A percentile compares a stretch with the other conserved stretches of the same genome.
Evolutionary conservation across 2,113 vertebrate genomes (phyloP).

Genomic region (Aepyceros melampus): DNA sequence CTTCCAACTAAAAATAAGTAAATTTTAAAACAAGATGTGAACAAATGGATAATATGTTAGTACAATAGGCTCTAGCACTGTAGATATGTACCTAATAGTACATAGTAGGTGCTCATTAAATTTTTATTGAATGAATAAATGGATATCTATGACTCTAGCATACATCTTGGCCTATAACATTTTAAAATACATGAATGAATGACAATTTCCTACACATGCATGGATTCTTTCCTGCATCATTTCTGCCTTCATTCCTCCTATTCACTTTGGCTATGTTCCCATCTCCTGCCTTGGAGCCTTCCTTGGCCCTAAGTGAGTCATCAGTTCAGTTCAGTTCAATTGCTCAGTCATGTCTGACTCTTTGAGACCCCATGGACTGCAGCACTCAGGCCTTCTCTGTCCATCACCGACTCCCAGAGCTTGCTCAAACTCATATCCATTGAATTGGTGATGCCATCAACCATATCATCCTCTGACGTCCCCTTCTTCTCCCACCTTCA

Average conservation of each 20-base stretch:
- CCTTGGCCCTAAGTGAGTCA: not conserved
- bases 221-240: not conserved
- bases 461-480: not conserved
- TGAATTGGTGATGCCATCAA: not conserved
- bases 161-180: not conserved
- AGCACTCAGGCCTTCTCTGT: not conserved
- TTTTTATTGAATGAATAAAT: not conserved
- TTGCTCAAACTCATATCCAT: not conserved
- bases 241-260: not conserved
- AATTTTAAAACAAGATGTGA: not conserved
- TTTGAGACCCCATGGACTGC: not conserved
- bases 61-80: not conserved
- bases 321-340: not conserved
- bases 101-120: not conserved
- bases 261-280: not conserved
- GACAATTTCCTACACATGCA: not conserved
- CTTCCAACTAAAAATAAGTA: not conserved
- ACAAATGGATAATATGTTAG: not conserved
- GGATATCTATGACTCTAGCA: not conserved
- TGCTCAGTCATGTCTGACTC: not conserved
- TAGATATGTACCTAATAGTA: not conserved
- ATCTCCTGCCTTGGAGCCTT: not conserved
- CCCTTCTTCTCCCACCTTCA: not conserved
- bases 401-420: not conserved
- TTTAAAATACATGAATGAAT: not conserved